phyloP scores from a whole-genome alignment of 2,113 vertebrate genomes.

The Sturnira hondurensis region DNA sequence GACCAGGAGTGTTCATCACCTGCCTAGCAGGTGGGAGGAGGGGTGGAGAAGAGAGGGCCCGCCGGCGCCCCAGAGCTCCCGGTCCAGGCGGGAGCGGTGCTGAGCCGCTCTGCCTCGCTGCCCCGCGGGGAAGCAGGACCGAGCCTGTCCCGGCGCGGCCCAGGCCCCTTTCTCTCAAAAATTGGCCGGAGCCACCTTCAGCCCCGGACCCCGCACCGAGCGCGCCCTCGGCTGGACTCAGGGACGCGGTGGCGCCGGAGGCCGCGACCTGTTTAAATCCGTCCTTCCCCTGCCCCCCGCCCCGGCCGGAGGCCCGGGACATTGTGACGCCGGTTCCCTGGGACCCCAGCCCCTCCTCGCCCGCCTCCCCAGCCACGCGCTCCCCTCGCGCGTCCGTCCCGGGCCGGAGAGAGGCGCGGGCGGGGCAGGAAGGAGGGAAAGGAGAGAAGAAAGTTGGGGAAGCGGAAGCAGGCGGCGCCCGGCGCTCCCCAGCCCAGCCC shows the following conservation, averaged over 20 bases:
- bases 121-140: background rate
- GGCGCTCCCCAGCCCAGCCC: background rate
- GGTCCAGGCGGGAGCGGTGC: background rate
- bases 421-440: constrained; percentile 40
- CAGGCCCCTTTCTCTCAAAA: background rate
- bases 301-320: background rate
- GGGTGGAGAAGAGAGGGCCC: fast-evolving
- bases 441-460: constrained; percentile 29
- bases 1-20: background rate
- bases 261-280: background rate
- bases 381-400: fast-evolving
- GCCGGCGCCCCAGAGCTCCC: fast-evolving
- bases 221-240: background rate
- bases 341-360: background rate
- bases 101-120: background rate
- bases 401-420: background rate
- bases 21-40: background rate
- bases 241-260: background rate
- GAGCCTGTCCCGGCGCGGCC: background rate
- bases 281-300: background rate
- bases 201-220: background rate
- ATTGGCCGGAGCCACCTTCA: background rate
- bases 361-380: background rate
- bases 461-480: constrained; percentile 53
- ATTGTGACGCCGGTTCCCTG: background rate